Percentiles rank a stretch among this genome's conserved stretches.
These are phyloP conservation scores for Pseudococcus longispinus DNA, from an alignment of 2,888 invertebrate species.

Conservation along the genomic window DNA sequence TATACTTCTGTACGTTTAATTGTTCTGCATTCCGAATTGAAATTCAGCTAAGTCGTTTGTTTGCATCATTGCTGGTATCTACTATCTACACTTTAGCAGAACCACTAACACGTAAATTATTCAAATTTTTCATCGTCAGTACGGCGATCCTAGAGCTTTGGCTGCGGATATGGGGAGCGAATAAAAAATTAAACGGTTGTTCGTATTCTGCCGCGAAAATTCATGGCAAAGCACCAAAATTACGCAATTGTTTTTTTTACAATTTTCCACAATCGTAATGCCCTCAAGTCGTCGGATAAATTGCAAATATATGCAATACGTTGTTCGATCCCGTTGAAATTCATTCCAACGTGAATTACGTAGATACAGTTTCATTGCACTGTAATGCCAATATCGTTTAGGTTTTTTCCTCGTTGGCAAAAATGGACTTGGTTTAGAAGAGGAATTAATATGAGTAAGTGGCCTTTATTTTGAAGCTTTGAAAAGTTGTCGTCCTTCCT, in stretches of 20 bases:
- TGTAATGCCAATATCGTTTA: no score
- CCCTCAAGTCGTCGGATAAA: not conserved
- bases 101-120: not conserved
- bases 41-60: not conserved
- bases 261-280: not conserved
- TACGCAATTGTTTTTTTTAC: constrained; percentile 12
- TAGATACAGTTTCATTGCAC: no score
- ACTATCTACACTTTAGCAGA: not conserved
- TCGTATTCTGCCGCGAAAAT: not conserved
- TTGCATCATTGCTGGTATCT: not conserved
- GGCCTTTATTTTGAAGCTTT: no score
- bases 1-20: not conserved
- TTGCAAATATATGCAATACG: constrained; percentile 26
- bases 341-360: not conserved
- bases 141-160: not conserved
- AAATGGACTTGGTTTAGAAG: no score
- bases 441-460: no score
- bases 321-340: not conserved
- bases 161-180: not conserved
- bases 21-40: not conserved
- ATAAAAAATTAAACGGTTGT: constrained; percentile 20
- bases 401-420: no score
- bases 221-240: constrained; percentile 23
- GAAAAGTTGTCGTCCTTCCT: no score
- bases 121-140: constrained; percentile 31